Base-by-base conservation (phyloP, 2,113 vertebrate species). In the Salvelinus namaycush region DNA sequence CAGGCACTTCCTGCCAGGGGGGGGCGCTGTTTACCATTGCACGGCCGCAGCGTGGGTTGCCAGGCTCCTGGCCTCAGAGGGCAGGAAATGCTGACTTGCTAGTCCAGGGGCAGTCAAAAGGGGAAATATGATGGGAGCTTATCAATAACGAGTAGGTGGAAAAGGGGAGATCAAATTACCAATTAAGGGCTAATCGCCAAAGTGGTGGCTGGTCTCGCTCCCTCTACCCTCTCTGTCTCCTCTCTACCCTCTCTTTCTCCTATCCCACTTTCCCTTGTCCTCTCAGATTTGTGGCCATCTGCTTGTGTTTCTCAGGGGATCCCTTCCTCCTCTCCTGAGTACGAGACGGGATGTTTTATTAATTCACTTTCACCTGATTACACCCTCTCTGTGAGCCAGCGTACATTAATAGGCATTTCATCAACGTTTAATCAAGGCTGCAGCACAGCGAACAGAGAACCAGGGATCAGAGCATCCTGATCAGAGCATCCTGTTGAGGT, bases 371-470 rank as follows among this genome's bases (percentile, higher is more conserved):
- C 84, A 89, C 90, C 90, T 92, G 92, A 94, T 94, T 93, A 92
- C 84, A 77, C 84, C 81, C 76, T 26, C 84, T 78, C 86, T 84
- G 77, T 72, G 77, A 87, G 81, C 83, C 87, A 79, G 83, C 62
- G 74, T 68, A 73, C 89, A 93, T 91, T 89, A 92, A 93, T 89
- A 93, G 92, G 81, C 92, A 93, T 93, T 93, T 94, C 89, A 93
- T 93, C 84, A 90, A 77, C 12, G n/a, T 90, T 90, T 90, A 81
- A 92, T 89, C 85, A 81, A 51, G 54, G 75, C 64, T 79, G 72
- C 73, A 77, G 81, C 73, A 54, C 68, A 74, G 39, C 18, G 27
- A 79, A 72, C 76, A 77, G 51, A 68, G 75, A 75, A 74, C 72
- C 44, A 44, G 20, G 72, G 73, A 86, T 72, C 70, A 72, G n/a